Evolutionary conservation across 2,113 vertebrate species (phyloP).

Genomic region (Chaetodon trifascialis): DNA sequence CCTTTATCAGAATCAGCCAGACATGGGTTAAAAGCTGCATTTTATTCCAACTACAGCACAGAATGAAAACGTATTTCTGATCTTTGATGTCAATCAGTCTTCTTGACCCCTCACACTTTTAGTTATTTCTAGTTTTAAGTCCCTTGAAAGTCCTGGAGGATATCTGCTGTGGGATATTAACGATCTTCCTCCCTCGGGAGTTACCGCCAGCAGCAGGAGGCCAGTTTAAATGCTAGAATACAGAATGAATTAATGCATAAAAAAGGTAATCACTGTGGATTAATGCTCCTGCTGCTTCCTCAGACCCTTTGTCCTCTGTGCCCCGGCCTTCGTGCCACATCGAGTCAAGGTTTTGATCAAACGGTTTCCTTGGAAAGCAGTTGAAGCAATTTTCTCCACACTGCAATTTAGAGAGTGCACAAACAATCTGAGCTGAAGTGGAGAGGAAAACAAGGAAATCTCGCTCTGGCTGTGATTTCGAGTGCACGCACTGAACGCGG

Average conservation of each 20-base stretch:
- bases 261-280: not conserved
- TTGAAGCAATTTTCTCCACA: conserved; percentile 49
- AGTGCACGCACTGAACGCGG: not conserved
- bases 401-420: conserved; percentile 24
- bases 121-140: too few species aligned
- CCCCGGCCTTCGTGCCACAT: conserved; percentile 10
- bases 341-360: conserved; percentile 37
- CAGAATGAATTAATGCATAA: not conserved
- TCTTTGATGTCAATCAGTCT: too few species aligned
- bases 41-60: not conserved
- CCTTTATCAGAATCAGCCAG: too few species aligned
- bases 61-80: too few species aligned
- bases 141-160: too few species aligned
- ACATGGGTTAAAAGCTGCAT: too few species aligned
- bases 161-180: too few species aligned
- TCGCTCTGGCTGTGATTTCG: not conserved
- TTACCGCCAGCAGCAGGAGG: not conserved
- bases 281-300: not conserved
- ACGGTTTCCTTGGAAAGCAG: conserved; percentile 37
- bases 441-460: conserved; percentile 17
- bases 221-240: not conserved
- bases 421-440: conserved; percentile 38
- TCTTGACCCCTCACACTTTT: too few species aligned
- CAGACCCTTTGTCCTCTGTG: not conserved
- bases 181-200: not conserved